Conservation (phyloP, 2,113 vertebrate species). For the Geococcyx californianus region DNA sequence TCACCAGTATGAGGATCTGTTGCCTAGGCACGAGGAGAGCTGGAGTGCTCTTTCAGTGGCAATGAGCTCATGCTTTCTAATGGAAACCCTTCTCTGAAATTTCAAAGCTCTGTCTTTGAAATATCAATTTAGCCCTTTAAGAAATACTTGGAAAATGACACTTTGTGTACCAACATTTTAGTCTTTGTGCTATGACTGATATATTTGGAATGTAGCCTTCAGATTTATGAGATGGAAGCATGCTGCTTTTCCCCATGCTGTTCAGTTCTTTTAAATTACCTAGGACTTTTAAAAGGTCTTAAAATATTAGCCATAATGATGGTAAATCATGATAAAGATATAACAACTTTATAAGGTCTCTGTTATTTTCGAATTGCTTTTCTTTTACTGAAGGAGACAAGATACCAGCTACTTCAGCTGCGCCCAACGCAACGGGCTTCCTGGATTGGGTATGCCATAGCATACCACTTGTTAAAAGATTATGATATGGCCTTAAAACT, state of each 20-base stretch:
- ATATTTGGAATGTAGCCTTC: not conserved
- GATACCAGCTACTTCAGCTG: constrained; percentile 79
- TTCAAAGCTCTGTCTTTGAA: not conserved
- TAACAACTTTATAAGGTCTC: not conserved
- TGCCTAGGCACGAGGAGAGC: not conserved
- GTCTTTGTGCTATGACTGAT: not conserved
- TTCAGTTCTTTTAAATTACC: not conserved
- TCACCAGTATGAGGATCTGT: not conserved
- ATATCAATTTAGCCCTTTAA: not conserved
- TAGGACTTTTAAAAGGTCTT: not conserved
- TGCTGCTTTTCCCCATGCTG: not conserved
- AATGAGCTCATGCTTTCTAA: not conserved
- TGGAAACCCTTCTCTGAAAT: not conserved
- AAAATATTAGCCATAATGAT: not conserved
- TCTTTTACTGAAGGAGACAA: constrained; percentile 73
- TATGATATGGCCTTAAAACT: constrained; percentile 83
- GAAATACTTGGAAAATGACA: not conserved
- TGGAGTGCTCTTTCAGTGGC: not conserved
- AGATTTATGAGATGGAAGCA: not conserved
- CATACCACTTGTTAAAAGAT: constrained; percentile 81
- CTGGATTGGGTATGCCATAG: constrained; percentile 83
- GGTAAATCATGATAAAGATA: not conserved
- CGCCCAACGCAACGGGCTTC: constrained; percentile 79
- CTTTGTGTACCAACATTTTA: not conserved
- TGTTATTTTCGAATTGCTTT: not conserved